A percentile compares a stretch with the other conserved stretches of the same genome.
Conservation (phyloP, 2,888 invertebrate species). For the Pyrrhosoma nymphula region DNA sequence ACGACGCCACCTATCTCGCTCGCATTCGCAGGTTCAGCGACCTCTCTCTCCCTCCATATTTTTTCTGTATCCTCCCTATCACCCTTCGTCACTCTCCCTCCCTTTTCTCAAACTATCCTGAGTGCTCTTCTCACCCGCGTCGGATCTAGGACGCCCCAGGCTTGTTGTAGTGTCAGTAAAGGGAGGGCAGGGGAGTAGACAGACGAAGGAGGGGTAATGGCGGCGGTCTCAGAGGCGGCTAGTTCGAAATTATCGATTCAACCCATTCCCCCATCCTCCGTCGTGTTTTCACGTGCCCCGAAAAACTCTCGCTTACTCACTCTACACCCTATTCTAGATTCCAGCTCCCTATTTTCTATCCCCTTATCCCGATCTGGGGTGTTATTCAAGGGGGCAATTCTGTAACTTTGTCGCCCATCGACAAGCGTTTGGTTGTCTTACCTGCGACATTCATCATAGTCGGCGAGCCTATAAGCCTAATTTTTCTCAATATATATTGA, state of each 20-base stretch:
- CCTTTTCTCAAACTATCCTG: neutral
- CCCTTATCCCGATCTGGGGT: no score
- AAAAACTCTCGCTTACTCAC: no score
- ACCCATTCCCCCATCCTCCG: neutral
- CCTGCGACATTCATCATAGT: no score
- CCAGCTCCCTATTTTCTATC: no score
- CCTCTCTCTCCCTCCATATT: neutral
- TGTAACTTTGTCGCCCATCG: no score
- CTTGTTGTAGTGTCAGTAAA: neutral
- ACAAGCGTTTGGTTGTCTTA: no score
- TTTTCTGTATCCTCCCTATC: neutral
- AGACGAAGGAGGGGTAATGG: neutral
- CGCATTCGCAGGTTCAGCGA: neutral
- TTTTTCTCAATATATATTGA: no score
- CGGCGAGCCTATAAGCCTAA: no score
- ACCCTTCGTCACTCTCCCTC: neutral
- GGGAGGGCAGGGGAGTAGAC: neutral
- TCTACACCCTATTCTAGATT: no score
- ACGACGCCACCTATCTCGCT: neutral
- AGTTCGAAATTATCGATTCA: neutral
- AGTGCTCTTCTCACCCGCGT: neutral
- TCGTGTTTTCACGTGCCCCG: no score
- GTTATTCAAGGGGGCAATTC: no score
- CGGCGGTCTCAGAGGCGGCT: neutral
- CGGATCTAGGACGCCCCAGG: neutral